A percentile compares a stretch with the other conserved stretches of the same genome.
phyloP scores from a whole-genome alignment of 2,797 vertebrate genomes.

The Tragelaphus oryx region DNA sequence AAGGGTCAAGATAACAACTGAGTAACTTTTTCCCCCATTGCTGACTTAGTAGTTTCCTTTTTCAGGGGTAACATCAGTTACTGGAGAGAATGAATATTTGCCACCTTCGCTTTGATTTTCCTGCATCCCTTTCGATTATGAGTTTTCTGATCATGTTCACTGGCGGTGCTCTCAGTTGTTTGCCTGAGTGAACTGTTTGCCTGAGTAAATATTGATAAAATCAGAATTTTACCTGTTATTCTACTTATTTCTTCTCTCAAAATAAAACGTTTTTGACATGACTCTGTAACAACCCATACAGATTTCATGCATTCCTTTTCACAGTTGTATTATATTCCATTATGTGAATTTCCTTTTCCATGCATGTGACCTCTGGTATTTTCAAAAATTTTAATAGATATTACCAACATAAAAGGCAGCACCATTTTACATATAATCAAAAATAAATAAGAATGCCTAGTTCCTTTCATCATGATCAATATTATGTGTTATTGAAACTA shows the following conservation, averaged over 20 bases:
- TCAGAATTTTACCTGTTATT: background rate
- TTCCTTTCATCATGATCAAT: background rate
- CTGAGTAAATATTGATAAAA: background rate
- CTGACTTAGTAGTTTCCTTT: background rate
- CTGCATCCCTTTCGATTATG: background rate
- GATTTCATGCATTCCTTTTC: background rate
- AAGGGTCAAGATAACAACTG: background rate
- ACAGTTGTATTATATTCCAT: background rate
- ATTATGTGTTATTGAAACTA: background rate
- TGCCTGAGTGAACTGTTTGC: background rate
- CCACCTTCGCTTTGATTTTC: background rate
- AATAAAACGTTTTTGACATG: background rate
- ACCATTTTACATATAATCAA: background rate
- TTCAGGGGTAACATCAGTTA: accelerated
- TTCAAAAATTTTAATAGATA: background rate
- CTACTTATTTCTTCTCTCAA: background rate
- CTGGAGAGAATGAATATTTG: background rate
- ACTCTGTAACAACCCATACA: background rate
- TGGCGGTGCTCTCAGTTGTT: background rate
- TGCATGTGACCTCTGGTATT: background rate
- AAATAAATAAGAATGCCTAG: background rate
- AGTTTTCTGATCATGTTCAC: background rate
- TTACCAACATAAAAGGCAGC: background rate
- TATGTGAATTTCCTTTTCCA: background rate
- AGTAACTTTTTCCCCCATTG: background rate